Base-by-base conservation (phyloP, 2,113 vertebrate genomes). In the Scomber scombrus region DNA sequence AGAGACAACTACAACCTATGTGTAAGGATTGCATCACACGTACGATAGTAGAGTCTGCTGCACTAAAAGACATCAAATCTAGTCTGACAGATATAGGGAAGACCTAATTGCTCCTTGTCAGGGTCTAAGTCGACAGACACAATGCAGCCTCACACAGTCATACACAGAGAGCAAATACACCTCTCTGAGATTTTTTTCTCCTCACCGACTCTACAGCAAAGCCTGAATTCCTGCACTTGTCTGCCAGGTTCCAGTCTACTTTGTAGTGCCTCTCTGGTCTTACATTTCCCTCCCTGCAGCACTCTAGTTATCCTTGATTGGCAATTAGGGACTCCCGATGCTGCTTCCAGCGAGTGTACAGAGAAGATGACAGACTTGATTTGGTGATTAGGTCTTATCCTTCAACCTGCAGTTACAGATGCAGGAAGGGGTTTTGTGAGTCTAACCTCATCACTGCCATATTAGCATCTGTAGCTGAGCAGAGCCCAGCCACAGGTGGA, bases 331-430 rank as follows among this genome's bases (percentile, higher is more conserved):
- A 73, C 51, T 80, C 46, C 70, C 52, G 34, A 70, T 45, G 51
- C 72, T 58, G n/a, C 66, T 54, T 81, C 34, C 71, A 51, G 78
- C 70, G 40, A 49, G 29, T 75, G 58, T 43, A 69, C 34, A 31
- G 40, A 61, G 71, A 75, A 26, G 67, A 62, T 50, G 70, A 68
- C 80, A 68, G 81, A 70, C 18, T 51, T 71, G 49, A 80, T 87
- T 65, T 45, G 54, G 64, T 78, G 78, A 80, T 85, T 77, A 84
- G 79, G 60, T 75, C 58, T 75, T 80, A 84, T 85, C 75, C 82
- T 26, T 85, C 73, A 75, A 73, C 46, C 62, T 80, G 51, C 65
- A 66, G 68, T 62, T 74, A 55, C 69, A 69, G 71, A 84, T 50
- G 51, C 49, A 50, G 49, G 0, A 51, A 0, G 9, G 47, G 21